Evolutionary conservation across 2,113 vertebrate species (phyloP).

Genomic region (Corydoras sp.): DNA sequence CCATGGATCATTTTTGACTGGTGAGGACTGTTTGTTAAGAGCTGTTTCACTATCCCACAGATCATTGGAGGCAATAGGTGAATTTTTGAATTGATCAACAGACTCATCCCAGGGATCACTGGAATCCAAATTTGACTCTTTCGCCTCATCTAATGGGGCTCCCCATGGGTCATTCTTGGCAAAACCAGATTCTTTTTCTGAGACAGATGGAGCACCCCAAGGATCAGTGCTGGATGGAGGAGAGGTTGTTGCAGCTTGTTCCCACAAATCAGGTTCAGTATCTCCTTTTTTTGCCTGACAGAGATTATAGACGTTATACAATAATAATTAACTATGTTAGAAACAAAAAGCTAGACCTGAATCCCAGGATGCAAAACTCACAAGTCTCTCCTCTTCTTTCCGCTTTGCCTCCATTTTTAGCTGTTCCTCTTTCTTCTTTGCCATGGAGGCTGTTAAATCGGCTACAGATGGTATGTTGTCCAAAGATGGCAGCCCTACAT

Average conservation of each 20-base stretch:
- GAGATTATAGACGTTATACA: neutral
- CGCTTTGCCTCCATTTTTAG: constrained; percentile 72
- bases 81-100: constrained; percentile 6
- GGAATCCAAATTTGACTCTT: constrained; percentile 7
- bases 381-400: constrained; percentile 73
- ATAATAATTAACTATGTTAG: neutral
- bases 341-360: neutral
- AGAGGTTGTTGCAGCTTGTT: constrained; percentile 42
- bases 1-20: constrained; percentile 59
- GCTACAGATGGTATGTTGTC: constrained; percentile 68
- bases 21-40: constrained; percentile 37
- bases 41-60: constrained; percentile 27
- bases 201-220: constrained; percentile 36
- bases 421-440: constrained; percentile 69
- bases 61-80: constrained; percentile 10
- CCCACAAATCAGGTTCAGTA: constrained; percentile 51
- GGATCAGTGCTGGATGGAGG: constrained; percentile 34
- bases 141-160: constrained; percentile 5
- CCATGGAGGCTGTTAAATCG: constrained; percentile 71
- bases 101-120: constrained; percentile 37
- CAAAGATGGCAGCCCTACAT: constrained; percentile 54
- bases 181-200: constrained; percentile 7
- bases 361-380: constrained; percentile 40
- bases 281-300: constrained; percentile 36
- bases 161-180: constrained; percentile 36